Percentiles rank a stretch among this genome's conserved stretches.
Conservation (phyloP, 2,113 vertebrate genomes). For the Talpa occidentalis region DNA sequence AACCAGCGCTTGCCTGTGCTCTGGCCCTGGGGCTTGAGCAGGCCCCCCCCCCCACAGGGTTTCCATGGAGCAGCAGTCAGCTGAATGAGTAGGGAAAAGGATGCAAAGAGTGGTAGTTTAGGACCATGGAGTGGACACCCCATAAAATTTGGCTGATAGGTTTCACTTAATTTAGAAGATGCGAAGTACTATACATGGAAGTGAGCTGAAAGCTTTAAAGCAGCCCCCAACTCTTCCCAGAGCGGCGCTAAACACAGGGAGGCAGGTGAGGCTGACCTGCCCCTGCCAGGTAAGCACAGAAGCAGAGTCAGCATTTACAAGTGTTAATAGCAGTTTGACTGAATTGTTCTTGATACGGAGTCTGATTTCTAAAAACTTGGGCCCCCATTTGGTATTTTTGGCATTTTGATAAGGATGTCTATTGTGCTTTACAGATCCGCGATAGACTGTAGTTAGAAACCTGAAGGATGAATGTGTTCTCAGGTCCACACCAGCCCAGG, state of each 20-base stretch:
- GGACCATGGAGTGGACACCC: not conserved
- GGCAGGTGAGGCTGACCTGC: not conserved
- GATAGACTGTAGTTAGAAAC: not conserved
- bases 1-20: not conserved
- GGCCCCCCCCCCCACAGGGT: not conserved
- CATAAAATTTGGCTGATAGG: not conserved
- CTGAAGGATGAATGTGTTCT: not conserved
- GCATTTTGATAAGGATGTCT: not conserved
- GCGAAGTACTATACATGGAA: not conserved
- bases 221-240: not conserved
- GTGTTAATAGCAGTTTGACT: not conserved
- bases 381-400: not conserved
- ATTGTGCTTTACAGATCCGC: not conserved
- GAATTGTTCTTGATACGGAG: not conserved
- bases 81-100: not conserved
- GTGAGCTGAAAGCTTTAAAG: not conserved
- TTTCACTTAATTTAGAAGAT: not conserved
- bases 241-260: not conserved
- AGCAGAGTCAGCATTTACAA: not conserved
- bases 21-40: not conserved
- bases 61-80: not conserved
- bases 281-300: not conserved
- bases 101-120: not conserved
- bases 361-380: not conserved
- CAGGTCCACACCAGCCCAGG: accelerated